Evolutionary conservation across 2,888 invertebrate species (phyloP).

Genomic region (Camptogramma bilineatum): DNA sequence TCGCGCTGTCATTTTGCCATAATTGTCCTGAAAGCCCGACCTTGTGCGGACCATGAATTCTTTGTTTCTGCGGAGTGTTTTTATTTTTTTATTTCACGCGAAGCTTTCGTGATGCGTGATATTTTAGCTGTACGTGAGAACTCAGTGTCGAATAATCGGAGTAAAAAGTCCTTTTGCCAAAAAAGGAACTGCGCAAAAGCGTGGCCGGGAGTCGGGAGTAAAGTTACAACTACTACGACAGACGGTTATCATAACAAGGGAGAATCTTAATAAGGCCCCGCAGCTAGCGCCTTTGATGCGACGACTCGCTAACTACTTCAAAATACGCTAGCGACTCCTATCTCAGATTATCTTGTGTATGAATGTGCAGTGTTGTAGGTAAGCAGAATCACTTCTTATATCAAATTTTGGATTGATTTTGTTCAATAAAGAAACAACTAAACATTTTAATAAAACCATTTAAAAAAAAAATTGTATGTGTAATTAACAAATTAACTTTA

Average conservation of each 20-base stretch:
- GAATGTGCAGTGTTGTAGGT: not conserved
- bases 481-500: too few relatives aligned
- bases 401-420: not conserved
- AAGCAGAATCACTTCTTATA: not conserved
- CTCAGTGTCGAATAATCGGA: constrained; percentile 7
- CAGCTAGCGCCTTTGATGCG: constrained; percentile 30
- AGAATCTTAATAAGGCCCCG: constrained; percentile 19
- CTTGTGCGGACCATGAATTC: constrained; percentile 61
- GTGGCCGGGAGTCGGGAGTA: constrained; percentile 32
- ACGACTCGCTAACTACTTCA: constrained; percentile 6
- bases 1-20: constrained; percentile 62
- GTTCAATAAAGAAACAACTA: too few relatives aligned
- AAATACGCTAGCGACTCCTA: not conserved
- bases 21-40: constrained; percentile 69
- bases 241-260: constrained; percentile 35
- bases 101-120: constrained; percentile 20
- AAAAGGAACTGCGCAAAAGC: constrained; percentile 38
- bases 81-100: constrained; percentile 36
- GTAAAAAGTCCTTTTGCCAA: constrained; percentile 19
- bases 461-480: too few relatives aligned
- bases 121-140: constrained; percentile 8
- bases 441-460: too few relatives aligned
- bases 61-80: constrained; percentile 59
- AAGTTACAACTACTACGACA: constrained; percentile 33
- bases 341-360: not conserved